Evolutionary conservation across 2,888 invertebrate genomes (phyloP), one percentile per base, ranked within the genome.

Genomic region (Phymatocera aterrima): DNA sequence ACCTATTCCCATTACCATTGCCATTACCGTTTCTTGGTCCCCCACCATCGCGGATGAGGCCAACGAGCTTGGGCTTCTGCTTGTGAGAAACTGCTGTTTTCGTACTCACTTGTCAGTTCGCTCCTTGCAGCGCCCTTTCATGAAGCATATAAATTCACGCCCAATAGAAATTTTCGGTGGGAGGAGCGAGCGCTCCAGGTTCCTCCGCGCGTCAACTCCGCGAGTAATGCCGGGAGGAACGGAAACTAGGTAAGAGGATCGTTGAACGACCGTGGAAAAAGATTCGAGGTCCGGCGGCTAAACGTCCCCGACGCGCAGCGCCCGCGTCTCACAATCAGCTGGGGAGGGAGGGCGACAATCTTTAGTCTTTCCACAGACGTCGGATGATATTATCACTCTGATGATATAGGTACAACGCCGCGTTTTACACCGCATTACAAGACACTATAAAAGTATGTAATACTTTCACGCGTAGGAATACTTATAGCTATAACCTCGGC

Each of bases 361-460:
- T 72, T 51, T 51, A 48, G n/a, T n/a, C 40, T 31, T 72, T 28
- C 46, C n/a, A 31, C 21, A 28, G 48, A 18, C 18, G 18, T n/a
- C 85, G 88, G 88, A 88, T 88, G 87, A 88, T 88, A 88, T 88
- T 87, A 86, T 85, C 75, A 40, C 75, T 18, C 31, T 83, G 79
- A 87, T 87, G 87, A 88, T 87, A 87, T 87, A n/a, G n/a, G n/a
- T n/a, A 87, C 86, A 86, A 83, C 87, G 85, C 80, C 72, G 85
- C 84, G 84, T 85, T 87, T 88, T 88, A 88, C 87, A 85, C 88
- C 86, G 84, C 85, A 88, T 88, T 87, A 88, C 86, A 83, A 84
- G 83, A 87, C 85, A 84, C 85, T 85, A 86, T 86, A 86, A 75
- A 86, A 85, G 84, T 86, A 86, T 85, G 87, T 48, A 57, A 57